Base-by-base conservation (phyloP, 2,888 invertebrate genomes). In the Lepidocyrtoides sp. region DNA sequence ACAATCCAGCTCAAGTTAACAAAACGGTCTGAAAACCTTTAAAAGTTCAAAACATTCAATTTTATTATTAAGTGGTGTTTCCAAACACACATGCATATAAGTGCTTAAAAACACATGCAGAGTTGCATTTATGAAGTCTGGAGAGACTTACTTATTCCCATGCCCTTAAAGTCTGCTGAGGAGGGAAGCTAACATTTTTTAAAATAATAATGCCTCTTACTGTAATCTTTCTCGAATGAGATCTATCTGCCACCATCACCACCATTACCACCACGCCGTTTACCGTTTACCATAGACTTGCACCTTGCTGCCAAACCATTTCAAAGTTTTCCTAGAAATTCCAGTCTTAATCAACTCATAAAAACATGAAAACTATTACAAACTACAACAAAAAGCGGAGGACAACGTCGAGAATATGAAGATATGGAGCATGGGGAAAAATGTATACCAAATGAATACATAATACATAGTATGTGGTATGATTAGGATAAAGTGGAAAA, bases 401-500 rank as follows among this genome's bases (percentile, higher is more conserved):
- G 48, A 57, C 36, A 23, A 51, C 51, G n/a, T 8, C 23, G 75
- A 5, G 7, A 32, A 32, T 5, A 26, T 0, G 63, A 66, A 77
- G 7, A 32, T 5, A 26, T 0, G 63, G 51, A 77, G 7, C 36
- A 36, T 7, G 36, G 26, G 17, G 17, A 20, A 44, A 72, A 72
- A 5, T 10, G 41, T 72, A 72, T 41, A 20, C 36, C n/a, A 69
- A 10, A 36, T 8, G 2, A n/a, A n/a, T 66, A 66, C 26, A 44
- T 41, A 32, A 57, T 79, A 79, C n/a, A n/a, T 79, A 29, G 36
- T 77, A 79, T 48, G n/a, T n/a, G 77, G 79, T 44, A 79, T 14
- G 36, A 66, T 66, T 44, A 48, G 17, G 79, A 77, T 90, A 66
- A 66, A 79, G 63, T 66, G 66, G 85, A 89, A 69, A 88, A 63